phyloP scores from a whole-genome alignment of 2,113 vertebrate genomes.

The Cyanoderma ruficeps region DNA sequence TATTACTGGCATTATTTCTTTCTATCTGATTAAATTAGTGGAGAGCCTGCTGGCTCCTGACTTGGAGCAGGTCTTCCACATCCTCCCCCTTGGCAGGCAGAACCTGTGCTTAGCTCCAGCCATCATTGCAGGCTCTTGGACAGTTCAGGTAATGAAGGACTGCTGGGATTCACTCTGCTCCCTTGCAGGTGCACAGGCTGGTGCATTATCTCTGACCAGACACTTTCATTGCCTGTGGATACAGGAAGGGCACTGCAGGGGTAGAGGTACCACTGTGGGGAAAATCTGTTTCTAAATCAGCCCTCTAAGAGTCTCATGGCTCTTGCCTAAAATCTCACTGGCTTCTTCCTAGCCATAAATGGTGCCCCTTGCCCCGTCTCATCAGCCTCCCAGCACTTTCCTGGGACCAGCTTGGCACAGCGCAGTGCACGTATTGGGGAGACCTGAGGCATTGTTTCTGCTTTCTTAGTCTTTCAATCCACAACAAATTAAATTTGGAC shows the following conservation, averaged over 20 bases:
- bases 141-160: background rate
- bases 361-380: background rate
- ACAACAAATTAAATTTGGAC: background rate
- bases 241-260: background rate
- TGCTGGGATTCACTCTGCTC: background rate
- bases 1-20: background rate
- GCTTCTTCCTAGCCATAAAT: background rate
- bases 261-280: background rate
- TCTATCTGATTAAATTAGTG: constrained; percentile 28
- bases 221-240: background rate
- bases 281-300: background rate
- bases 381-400: background rate
- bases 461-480: background rate
- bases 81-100: constrained; percentile 1
- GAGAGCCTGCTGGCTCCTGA: background rate
- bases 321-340: background rate
- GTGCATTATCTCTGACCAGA: background rate
- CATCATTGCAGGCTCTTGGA: background rate
- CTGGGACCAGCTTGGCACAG: background rate
- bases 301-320: background rate
- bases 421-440: rapidly evolving
- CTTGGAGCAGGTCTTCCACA: background rate
- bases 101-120: background rate
- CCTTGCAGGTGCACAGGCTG: background rate
- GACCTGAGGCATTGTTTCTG: background rate